These are phyloP conservation scores for Platichthys flesus DNA, from an alignment of 2,113 vertebrate species.

Conservation along the genomic window DNA sequence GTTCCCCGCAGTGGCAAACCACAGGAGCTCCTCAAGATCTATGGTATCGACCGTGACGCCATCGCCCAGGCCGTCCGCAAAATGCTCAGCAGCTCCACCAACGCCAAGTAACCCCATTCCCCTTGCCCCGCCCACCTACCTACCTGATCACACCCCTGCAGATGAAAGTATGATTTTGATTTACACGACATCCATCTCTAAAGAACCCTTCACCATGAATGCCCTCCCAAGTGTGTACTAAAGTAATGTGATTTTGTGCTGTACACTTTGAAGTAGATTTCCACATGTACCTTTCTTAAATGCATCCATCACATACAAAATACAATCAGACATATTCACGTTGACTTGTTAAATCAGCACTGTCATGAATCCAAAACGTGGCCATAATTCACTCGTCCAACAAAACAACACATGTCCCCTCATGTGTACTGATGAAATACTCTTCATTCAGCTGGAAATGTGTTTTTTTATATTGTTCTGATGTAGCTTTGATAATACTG, in stretches of 20 bases:
- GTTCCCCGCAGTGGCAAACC: slow-evolving; percentile 91
- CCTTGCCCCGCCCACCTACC: slow-evolving; percentile 43
- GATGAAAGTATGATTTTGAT: slow-evolving; percentile 52
- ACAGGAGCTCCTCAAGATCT: slow-evolving; percentile 90
- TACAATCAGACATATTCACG: slow-evolving; percentile 36
- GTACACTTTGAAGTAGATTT: slow-evolving; percentile 70
- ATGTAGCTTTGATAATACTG: slow-evolving; percentile 48
- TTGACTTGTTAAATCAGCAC: slow-evolving; percentile 3
- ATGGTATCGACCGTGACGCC: slow-evolving; percentile 92
- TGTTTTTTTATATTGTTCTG: slow-evolving; percentile 72
- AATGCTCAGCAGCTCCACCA: slow-evolving; percentile 86
- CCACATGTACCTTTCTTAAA: slow-evolving; percentile 57
- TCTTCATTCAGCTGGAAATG: slow-evolving; percentile 52
- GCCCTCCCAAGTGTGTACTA: slow-evolving; percentile 54
- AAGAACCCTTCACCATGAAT: slow-evolving; percentile 68
- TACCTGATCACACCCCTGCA: slow-evolving; percentile 35
- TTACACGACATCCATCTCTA: slow-evolving; percentile 58
- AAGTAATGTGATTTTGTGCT: slow-evolving; percentile 75
- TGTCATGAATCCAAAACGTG: slow-evolving; percentile 21
- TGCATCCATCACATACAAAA: slow-evolving; percentile 46
- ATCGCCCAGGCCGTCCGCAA: slow-evolving; percentile 87
- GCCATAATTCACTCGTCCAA: slow-evolving; percentile 29
- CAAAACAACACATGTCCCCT: slow-evolving; percentile 38
- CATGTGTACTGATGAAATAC: slow-evolving; percentile 34
- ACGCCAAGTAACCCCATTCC: slow-evolving; percentile 81